Base-by-base conservation (phyloP, 2,113 vertebrate genomes). In the Ia io region DNA sequence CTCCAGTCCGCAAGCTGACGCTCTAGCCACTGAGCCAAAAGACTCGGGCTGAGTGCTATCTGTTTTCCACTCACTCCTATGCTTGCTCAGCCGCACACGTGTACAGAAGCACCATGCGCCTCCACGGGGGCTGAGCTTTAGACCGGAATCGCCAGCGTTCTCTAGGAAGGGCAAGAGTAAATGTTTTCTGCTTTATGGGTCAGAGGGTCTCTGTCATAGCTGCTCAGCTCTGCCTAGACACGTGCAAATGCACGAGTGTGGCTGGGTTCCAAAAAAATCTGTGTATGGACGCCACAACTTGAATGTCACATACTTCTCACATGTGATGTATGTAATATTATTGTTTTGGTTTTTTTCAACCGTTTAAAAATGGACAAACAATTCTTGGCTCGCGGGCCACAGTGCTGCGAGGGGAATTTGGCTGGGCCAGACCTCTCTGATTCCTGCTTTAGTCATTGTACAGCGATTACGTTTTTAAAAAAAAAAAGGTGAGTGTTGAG, bases 21-120 rank as follows among this genome's bases (percentile, higher is more conserved):
- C 59, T 61, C 59, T 28, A 10, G 12, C 25, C 25, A 23, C 59
- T 11, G 59, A 61, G 59, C 59, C 59, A 11, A 11, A 25, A 5
- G 25, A 25, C 59, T 11, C 9, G 59, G 23, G 59, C 59, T 8
- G 17, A 6, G 32, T 1, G 3, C 70, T 9, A 0, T 1, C 0
- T 7, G 0, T 84, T 51, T 51, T 32, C 9, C 25, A 3, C 35
- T 28, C 6, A 22, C 32, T 37, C 30, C 70, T 78, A 51, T 61
- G 17, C 63, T 76, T 59, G 42, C 30, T 73, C 28, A 37, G 69
- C 32, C 61, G n/a, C 3, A 3, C 30, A 9, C 23, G 1, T 61
- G 35, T 35, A 25, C 14, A 65, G 71, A 44, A 53, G 69, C 30
- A 2, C 28, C 47, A 35, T 65, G 40, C 16, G 12, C 20, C 32